A percentile compares a stretch with the other conserved stretches of the same genome.
Conservation (phyloP, 2,888 invertebrate species). For the Steromphala cineraria region DNA sequence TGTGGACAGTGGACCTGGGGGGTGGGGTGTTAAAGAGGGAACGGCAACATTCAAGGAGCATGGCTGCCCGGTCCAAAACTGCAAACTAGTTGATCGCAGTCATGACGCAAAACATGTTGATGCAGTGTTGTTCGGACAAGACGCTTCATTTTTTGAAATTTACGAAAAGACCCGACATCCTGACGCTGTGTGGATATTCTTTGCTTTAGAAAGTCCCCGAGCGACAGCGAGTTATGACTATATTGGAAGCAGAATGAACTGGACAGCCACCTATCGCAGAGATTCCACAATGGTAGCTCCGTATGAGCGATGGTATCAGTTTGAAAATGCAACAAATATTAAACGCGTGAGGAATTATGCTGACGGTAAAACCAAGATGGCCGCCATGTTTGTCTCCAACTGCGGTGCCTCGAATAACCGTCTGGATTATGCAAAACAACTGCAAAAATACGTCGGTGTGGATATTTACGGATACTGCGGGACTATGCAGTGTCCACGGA, state of each 20-base stretch:
- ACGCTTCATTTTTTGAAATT: conserved; percentile 65
- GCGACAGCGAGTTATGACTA: conserved; percentile 89
- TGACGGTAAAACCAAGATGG: conserved; percentile 92
- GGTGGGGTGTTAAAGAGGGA: conserved; percentile 72
- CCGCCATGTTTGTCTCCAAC: conserved; percentile 98
- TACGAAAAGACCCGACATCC: conserved; percentile 52
- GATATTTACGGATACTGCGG: conserved; percentile 73
- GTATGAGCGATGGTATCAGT: conserved; percentile 95
- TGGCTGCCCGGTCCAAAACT: conserved; percentile 91
- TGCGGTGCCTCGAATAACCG: conserved; percentile 94
- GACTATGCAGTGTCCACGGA: conserved; percentile 78
- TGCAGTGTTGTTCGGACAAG: conserved; percentile 84
- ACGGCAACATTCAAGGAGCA: conserved; percentile 81
- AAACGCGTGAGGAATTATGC: conserved; percentile 58
- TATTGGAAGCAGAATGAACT: conserved; percentile 89
- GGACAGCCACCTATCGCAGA: conserved; percentile 96
- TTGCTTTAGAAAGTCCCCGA: conserved; percentile 95
- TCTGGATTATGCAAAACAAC: conserved; percentile 87
- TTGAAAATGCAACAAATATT: conserved; percentile 81
- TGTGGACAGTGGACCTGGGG: conserved; percentile 39
- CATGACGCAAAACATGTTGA: conserved; percentile 86
- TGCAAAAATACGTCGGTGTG: conserved; percentile 86
- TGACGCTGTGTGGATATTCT: conserved; percentile 88
- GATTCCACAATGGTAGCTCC: conserved; percentile 98
- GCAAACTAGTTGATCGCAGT: conserved; percentile 85